These are phyloP conservation scores for Cyclina sinensis DNA, from an alignment of 1,140 invertebrate species.

Conservation along the genomic window DNA sequence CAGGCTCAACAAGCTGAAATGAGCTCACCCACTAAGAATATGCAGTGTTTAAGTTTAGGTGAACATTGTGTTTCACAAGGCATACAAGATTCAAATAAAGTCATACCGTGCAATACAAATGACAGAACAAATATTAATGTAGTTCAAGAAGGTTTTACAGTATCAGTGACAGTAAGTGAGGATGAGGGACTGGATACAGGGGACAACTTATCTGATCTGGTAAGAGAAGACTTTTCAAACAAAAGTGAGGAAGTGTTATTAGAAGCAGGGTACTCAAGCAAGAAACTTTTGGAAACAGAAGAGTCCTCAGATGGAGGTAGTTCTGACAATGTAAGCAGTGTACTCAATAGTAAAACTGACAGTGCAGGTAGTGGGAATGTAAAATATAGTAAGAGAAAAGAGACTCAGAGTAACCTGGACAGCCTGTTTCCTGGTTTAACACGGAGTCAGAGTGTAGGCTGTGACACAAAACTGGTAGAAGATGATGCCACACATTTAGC, in stretches of 20 bases:
- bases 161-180: conserved; percentile 16
- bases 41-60: background rate
- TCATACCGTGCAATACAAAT: background rate
- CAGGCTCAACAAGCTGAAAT: background rate
- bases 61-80: background rate
- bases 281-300: background rate
- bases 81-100: background rate
- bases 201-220: background rate
- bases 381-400: conserved; percentile 14
- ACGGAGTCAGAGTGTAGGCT: conserved; percentile 47
- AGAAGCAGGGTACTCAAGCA: too few relatives aligned
- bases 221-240: background rate
- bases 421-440: conserved; percentile 36
- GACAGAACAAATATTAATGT: background rate
- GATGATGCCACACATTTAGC: conserved; percentile 1
- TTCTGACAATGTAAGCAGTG: background rate
- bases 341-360: background rate
- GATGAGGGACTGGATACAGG: conserved; percentile 35
- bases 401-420: background rate
- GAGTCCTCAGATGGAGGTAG: background rate
- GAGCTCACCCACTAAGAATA: background rate
- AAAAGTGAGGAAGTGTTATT: background rate
- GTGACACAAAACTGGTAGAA: conserved; percentile 42
- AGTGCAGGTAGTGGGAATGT: background rate
- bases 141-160: background rate